Evolutionary conservation across 23 tunicate species (phyloP), one percentile per base, ranked within the genome.

Genomic region (Trididemnum clinides): DNA sequence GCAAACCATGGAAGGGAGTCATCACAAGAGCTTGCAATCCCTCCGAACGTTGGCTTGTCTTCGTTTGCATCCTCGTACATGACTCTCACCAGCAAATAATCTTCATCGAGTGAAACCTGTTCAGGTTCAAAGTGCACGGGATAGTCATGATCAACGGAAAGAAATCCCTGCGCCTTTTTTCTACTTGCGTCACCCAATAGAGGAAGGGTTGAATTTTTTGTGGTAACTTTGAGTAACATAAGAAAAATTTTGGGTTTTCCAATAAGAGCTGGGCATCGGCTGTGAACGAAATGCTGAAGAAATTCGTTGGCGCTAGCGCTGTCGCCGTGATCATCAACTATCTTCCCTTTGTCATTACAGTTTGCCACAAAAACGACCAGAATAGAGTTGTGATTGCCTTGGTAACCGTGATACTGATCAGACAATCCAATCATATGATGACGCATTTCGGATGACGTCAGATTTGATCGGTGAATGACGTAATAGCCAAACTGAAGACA

Each of bases 341-440:
- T 50, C 22, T 79, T 85, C 26, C 97, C 97, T 31, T 58, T 51
- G 34, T 81, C 90, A 64, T 92, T 90, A 1, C 88, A 72, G 37
- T 87, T 51, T 6, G 97, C 73, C n/a, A 81, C 78, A 0, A 87
- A 49, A 21, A 82, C 69, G 1, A 87, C 86, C 19, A 92, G 58
- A 28, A 92, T 32, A 0, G 97, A 92, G 85, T 87, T 92, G 65
- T 88, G 91, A 34, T 77, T 66, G 28, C 97, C 86, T 1, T 83
- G 62, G 85, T 88, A 92, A 18, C 88, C 91, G 73, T 87, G 90
- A 51, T 92, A 92, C 39, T 92, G 97, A 36, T 92, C 97, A n/a
- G 97, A 92, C 34, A 92, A 33, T 28, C 90, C 90, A 12, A 85
- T 57, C 88, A 92, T 75, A 71, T 92, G 82, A 70, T 87, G 84